Conservation (phyloP, 2,113 vertebrate species). For the Eptesicus fuscus region DNA sequence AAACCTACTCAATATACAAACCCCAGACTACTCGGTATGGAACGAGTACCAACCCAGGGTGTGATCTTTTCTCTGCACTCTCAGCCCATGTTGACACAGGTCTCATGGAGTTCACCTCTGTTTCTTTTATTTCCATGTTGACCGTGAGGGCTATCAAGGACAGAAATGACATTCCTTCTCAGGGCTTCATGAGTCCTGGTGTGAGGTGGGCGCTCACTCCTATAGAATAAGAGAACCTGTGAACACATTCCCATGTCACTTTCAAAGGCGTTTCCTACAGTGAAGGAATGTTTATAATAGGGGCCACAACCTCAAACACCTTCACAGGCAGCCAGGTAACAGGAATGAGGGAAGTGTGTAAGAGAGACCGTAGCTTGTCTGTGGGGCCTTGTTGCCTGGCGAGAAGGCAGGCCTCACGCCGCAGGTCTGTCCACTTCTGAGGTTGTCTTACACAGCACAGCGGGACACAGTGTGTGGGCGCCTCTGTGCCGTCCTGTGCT, state of each 20-base stretch:
- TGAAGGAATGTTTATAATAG: neutral
- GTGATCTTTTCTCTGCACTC: neutral
- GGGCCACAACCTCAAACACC: neutral
- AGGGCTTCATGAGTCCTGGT: accelerated
- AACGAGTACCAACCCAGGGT: neutral
- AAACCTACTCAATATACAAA: neutral
- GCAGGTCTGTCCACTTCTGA: neutral
- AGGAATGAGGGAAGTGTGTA: neutral
- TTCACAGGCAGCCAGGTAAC: neutral
- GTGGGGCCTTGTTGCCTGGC: neutral
- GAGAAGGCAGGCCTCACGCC: accelerated
- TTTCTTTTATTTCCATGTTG: neutral
- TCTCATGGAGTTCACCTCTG: neutral
- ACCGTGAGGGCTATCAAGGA: neutral
- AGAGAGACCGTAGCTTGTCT: accelerated
- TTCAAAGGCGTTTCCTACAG: neutral
- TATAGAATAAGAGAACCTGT: accelerated
- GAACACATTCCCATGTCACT: accelerated
- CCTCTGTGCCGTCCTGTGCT: neutral
- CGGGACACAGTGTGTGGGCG: accelerated
- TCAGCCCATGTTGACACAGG: neutral
- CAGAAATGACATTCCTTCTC: neutral
- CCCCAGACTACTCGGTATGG: neutral
- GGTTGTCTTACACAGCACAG: too few relatives aligned
- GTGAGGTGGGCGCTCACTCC: neutral